Evolutionary conservation across 2,888 invertebrate species (phyloP).

Genomic region (Helicoverpa assulta): DNA sequence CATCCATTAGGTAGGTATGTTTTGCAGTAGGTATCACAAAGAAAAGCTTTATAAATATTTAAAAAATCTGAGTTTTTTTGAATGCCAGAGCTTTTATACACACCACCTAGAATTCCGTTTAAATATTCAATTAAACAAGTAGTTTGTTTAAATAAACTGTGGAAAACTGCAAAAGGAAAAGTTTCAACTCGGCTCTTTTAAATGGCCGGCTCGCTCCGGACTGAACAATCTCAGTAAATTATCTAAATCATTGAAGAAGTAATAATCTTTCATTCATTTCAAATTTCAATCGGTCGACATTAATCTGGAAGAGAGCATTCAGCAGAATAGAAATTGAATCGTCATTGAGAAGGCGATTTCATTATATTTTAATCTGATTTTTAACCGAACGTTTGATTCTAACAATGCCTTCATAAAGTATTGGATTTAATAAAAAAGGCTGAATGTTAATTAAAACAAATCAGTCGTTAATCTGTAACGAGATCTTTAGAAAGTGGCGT

Average conservation of each 20-base stretch:
- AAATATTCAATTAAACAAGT: slow-evolving; percentile 58
- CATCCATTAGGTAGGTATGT: too few species aligned
- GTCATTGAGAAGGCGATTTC: slow-evolving; percentile 51
- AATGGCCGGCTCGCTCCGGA: slow-evolving; percentile 31
- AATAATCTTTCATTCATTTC: slow-evolving; percentile 66
- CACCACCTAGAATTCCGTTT: slow-evolving; percentile 27
- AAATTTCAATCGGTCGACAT: slow-evolving; percentile 61
- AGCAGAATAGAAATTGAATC: slow-evolving; percentile 66
- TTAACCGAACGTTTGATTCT: slow-evolving; percentile 35
- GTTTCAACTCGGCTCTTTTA: slow-evolving; percentile 40
- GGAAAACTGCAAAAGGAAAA: slow-evolving; percentile 30
- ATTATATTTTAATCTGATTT: slow-evolving; percentile 57
- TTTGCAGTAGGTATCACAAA: slow-evolving; percentile 18
- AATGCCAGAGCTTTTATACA: slow-evolving; percentile 23
- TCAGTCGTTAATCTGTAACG: slow-evolving; percentile 50
- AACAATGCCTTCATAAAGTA: slow-evolving; percentile 47
- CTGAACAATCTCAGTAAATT: slow-evolving; percentile 57
- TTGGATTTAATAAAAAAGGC: slow-evolving; percentile 35
- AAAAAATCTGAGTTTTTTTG: slow-evolving; percentile 29
- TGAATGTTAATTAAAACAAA: slow-evolving; percentile 56
- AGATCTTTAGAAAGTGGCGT: slow-evolving; percentile 51
- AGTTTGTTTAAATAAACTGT: slow-evolving; percentile 46
- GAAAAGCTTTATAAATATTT: slow-evolving; percentile 23
- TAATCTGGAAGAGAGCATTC: slow-evolving; percentile 66
- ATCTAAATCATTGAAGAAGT: slow-evolving; percentile 67